A percentile compares a stretch with the other conserved stretches of the same genome.
phyloP scores from a whole-genome alignment of 2,113 vertebrate genomes.

The Chaetodon auriga region DNA sequence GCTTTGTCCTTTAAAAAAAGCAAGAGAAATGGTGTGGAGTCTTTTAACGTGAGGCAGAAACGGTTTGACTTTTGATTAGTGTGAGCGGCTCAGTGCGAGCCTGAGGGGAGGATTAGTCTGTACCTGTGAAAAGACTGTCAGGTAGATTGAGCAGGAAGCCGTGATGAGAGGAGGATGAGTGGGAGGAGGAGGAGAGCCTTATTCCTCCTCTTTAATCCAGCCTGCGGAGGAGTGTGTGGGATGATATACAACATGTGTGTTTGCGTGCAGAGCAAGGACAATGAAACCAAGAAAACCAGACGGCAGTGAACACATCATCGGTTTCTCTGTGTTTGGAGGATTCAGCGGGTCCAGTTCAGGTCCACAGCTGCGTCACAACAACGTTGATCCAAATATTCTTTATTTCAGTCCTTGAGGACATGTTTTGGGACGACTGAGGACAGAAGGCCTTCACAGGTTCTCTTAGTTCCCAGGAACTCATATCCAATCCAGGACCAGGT shows the following conservation, averaged over 20 bases:
- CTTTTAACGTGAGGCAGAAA: neutral
- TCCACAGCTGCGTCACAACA: neutral
- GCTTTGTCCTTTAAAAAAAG: neutral
- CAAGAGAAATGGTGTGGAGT: neutral
- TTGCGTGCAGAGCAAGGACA: neutral
- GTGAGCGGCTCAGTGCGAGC: conserved; percentile 16
- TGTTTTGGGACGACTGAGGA: too few species aligned
- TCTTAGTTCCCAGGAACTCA: too few species aligned
- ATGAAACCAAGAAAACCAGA: neutral
- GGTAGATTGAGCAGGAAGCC: conserved; percentile 38
- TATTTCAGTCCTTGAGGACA: too few species aligned
- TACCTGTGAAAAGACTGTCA: conserved; percentile 42
- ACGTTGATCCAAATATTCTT: neutral
- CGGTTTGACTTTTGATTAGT: conserved; percentile 15
- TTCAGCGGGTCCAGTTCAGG: neutral
- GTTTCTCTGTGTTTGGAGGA: neutral
- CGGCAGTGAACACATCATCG: neutral
- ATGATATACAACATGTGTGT: neutral
- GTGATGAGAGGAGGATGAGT: conserved; percentile 25
- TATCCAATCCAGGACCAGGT: too few species aligned
- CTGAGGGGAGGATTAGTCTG: conserved; percentile 19
- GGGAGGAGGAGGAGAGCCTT: conserved; percentile 11
- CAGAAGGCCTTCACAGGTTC: too few species aligned
- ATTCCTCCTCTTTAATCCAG: conserved; percentile 37
- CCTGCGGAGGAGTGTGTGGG: conserved; percentile 30